phyloP scores from a whole-genome alignment of 2,113 vertebrate species.

The Corvus hawaiiensis region DNA sequence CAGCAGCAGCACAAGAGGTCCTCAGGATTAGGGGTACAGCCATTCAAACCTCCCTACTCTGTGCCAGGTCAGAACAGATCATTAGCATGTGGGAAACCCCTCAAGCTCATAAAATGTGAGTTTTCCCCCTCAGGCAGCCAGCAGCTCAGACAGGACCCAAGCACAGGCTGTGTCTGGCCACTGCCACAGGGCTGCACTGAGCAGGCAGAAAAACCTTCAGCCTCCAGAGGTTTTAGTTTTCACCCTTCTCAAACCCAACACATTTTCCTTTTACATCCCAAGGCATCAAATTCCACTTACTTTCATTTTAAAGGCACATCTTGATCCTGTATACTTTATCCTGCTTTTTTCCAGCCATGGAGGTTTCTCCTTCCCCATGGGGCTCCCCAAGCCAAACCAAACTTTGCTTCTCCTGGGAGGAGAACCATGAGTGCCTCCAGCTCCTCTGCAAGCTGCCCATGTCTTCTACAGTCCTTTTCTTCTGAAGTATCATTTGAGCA shows the following conservation, averaged over 20 bases:
- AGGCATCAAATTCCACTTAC: not conserved
- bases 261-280: not conserved
- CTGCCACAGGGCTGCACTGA: accelerated
- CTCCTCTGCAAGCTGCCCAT: not conserved
- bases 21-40: not conserved
- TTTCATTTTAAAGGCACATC: not conserved
- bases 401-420: not conserved
- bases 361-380: not conserved
- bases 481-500: not conserved
- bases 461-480: not conserved
- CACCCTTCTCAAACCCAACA: not conserved
- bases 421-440: not conserved
- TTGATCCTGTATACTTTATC: not conserved
- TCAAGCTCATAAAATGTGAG: accelerated
- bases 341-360: not conserved
- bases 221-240: not conserved
- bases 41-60: not conserved
- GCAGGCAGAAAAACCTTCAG: not conserved
- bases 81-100: not conserved
- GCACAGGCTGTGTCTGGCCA: not conserved
- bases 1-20: not conserved
- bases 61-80: not conserved
- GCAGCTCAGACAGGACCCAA: accelerated
- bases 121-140: not conserved
- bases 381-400: not conserved